A percentile compares a stretch with the other conserved stretches of the same genome.
phyloP scores from a whole-genome alignment of 2,888 invertebrate species.

The Lepidocyrtoides sp. region DNA sequence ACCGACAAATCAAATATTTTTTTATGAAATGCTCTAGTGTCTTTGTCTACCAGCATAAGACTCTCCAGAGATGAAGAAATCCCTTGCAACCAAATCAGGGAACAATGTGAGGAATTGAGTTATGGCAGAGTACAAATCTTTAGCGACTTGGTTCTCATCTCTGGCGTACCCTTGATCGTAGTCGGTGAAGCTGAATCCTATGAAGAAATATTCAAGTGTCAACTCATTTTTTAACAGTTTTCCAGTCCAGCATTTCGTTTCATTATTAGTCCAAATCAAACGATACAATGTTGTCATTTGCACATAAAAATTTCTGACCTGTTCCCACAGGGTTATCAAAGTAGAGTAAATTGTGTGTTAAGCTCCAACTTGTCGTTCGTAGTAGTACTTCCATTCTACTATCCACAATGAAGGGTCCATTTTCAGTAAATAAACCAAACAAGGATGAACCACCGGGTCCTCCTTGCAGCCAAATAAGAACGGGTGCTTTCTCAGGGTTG shows the following conservation, averaged over 20 bases:
- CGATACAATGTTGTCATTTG: background rate
- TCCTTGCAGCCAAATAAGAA: constrained; percentile 95
- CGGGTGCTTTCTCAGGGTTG: constrained; percentile 88
- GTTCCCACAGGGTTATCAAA: constrained; percentile 87
- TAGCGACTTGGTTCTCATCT: constrained; percentile 93
- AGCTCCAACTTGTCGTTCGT: constrained; percentile 93
- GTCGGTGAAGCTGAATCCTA: constrained; percentile 95
- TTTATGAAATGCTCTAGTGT: no score
- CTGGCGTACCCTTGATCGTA: constrained; percentile 92
- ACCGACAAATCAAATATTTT: no score
- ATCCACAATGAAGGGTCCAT: constrained; percentile 91
- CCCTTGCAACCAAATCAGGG: constrained; percentile 91
- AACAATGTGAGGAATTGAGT: constrained; percentile 95
- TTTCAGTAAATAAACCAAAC: constrained; percentile 94
- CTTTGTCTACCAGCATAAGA: constrained; percentile 95
- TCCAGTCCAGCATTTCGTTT: no score
- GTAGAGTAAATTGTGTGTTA: constrained; percentile 93
- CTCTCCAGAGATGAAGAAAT: constrained; percentile 96
- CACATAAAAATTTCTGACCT: background rate
- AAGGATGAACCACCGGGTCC: constrained; percentile 93
- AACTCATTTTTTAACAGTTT: background rate
- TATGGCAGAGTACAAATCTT: constrained; percentile 92
- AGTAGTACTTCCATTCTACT: constrained; percentile 80
- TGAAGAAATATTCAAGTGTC: background rate
- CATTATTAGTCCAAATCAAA: no score